Conservation (phyloP, 2,797 vertebrate genomes). For the Mastacembelus armatus region DNA sequence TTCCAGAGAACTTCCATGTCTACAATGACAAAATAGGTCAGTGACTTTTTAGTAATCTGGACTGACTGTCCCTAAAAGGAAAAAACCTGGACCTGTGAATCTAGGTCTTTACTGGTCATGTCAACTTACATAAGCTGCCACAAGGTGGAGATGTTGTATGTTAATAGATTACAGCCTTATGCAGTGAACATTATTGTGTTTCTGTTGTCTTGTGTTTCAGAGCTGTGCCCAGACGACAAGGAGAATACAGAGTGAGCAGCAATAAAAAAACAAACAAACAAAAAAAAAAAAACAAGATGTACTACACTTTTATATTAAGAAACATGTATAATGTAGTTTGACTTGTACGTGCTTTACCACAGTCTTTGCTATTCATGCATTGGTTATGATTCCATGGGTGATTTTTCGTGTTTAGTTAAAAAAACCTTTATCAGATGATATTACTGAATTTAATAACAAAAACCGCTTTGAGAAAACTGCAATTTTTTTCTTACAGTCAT, state of each 20-base stretch:
- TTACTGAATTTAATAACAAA: background rate
- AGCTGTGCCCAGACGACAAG: conserved; percentile 73
- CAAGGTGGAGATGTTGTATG: conserved; percentile 51
- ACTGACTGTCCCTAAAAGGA: background rate
- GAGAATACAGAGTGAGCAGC: conserved; percentile 53
- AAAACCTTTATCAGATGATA: conserved; percentile 4
- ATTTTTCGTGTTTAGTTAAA: too few relatives aligned
- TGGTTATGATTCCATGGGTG: too few relatives aligned
- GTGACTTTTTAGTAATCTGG: conserved; percentile 1
- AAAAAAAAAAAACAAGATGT: conserved; percentile 1
- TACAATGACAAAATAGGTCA: conserved; percentile 74
- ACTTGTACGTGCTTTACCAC: background rate
- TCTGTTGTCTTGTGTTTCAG: conserved; percentile 61
- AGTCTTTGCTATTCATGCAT: background rate
- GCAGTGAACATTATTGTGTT: too few relatives aligned
- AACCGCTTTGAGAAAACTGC: background rate
- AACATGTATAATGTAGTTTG: conserved; percentile 5
- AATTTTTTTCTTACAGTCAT: conserved; percentile 5
- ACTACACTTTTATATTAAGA: conserved; percentile 2
- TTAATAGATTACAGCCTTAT: too few relatives aligned
- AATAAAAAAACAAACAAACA: too few relatives aligned
- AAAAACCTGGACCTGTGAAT: background rate
- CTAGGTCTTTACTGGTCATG: background rate
- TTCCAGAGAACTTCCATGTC: conserved; percentile 69
- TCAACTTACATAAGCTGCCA: conserved; percentile 33